Evolutionary conservation across 2,113 vertebrate genomes (phyloP).

Genomic region (Casuarius casuarius): DNA sequence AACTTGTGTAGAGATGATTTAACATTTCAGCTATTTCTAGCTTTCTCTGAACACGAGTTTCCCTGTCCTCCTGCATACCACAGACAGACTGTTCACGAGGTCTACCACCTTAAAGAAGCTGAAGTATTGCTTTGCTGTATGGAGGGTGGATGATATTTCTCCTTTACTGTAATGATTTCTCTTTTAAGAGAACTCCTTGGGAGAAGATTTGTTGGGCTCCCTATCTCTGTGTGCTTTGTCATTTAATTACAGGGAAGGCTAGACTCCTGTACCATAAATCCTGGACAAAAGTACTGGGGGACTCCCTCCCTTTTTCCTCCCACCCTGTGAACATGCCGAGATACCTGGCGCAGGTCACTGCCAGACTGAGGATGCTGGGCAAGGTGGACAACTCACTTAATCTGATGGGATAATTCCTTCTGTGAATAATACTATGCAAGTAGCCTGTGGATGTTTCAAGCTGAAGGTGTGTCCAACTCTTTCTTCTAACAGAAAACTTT

Average conservation of each 20-base stretch:
- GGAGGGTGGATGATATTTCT: not conserved
- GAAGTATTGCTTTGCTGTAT: not conserved
- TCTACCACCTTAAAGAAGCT: not conserved
- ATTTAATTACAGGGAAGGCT: constrained; percentile 31
- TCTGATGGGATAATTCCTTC: not conserved
- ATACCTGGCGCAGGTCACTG: not conserved
- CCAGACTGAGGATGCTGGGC: not conserved
- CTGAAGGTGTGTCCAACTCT: not conserved
- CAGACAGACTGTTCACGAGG: not conserved
- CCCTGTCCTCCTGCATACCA: not conserved
- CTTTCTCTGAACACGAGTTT: not conserved
- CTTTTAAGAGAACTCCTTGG: not conserved
- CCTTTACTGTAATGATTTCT: not conserved
- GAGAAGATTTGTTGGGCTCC: not conserved
- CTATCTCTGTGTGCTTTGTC: not conserved
- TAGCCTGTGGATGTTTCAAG: not conserved
- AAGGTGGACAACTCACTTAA: not conserved
- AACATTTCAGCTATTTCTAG: not conserved
- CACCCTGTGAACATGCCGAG: not conserved
- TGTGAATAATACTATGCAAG: not conserved
- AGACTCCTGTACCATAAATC: not conserved
- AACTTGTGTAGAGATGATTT: not conserved
- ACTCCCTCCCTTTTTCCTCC: not conserved
- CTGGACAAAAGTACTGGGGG: not conserved
- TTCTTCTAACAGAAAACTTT: not conserved